Conservation (phyloP, 1,140 invertebrate genomes). For the Druon quercuslanigerum region DNA sequence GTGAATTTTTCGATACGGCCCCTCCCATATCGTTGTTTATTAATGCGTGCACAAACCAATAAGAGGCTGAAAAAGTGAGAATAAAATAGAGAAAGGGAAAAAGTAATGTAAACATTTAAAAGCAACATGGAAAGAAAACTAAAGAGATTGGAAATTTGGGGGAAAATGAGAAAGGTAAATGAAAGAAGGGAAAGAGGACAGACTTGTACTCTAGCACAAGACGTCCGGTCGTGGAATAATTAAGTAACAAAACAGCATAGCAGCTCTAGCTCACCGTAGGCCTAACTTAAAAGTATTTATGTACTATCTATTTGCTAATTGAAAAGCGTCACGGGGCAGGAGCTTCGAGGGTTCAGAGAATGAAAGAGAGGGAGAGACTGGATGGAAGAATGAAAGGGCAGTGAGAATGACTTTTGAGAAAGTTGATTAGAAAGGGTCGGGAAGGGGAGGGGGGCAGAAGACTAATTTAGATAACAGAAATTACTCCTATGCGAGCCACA, state of each 20-base stretch:
- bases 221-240: slow-evolving; percentile 30
- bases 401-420: slow-evolving; percentile 39
- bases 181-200: slow-evolving; percentile 4
- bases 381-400: slow-evolving; percentile 9
- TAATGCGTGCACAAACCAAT: slow-evolving; percentile 34
- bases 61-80: slow-evolving; percentile 1
- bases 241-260: slow-evolving; percentile 46
- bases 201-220: slow-evolving; percentile 27
- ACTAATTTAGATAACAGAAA: slow-evolving; percentile 26
- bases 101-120: not conserved
- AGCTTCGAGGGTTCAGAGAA: slow-evolving; percentile 38
- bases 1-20: slow-evolving; percentile 25
- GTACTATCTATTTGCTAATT: slow-evolving; percentile 67
- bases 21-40: slow-evolving; percentile 28
- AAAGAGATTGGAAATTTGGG: slow-evolving; percentile 14
- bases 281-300: slow-evolving; percentile 73
- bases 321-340: slow-evolving; percentile 46
- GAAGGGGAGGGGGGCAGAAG: slow-evolving; percentile 28
- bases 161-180: not conserved
- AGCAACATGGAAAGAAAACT: slow-evolving; percentile 15
- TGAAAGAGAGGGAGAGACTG: slow-evolving; percentile 44
- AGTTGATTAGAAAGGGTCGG: slow-evolving; percentile 44
- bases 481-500: slow-evolving; percentile 32
- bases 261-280: slow-evolving; percentile 71
- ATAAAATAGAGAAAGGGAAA: slow-evolving; percentile 8